Conservation (phyloP, 2,797 vertebrate genomes). For the Leptoclinus maculatus region DNA sequence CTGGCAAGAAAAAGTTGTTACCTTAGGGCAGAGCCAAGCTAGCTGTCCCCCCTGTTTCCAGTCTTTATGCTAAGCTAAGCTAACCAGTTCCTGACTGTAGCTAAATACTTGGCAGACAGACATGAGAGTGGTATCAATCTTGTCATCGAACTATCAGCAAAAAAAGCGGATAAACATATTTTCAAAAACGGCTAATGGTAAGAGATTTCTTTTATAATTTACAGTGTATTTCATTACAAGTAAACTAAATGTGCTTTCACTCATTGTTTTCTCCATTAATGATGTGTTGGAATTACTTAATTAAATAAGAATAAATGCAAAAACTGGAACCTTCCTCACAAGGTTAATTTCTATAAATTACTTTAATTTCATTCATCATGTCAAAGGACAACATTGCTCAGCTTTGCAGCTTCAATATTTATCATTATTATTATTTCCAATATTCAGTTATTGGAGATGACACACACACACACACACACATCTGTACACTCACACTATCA, state of each 20-base stretch:
- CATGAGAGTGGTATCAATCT: background rate
- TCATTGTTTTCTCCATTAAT: background rate
- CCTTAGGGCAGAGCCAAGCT: background rate
- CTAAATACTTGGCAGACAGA: background rate
- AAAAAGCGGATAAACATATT: background rate
- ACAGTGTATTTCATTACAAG: background rate
- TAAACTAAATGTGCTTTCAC: background rate
- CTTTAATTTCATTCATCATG: slow-evolving; percentile 10
- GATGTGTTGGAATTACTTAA: background rate
- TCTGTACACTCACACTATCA: slow-evolving; percentile 19
- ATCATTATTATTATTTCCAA: slow-evolving; percentile 13
- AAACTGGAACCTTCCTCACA: background rate
- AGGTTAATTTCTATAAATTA: background rate
- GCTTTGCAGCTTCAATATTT: slow-evolving; percentile 25
- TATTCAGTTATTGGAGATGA: slow-evolving; percentile 22
- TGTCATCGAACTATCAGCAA: background rate
- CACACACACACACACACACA: slow-evolving; percentile 39
- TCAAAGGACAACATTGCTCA: slow-evolving; percentile 11
- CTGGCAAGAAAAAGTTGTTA: background rate
- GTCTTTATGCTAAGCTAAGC: background rate
- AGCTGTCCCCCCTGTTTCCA: background rate
- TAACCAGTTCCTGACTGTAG: background rate
- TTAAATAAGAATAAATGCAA: background rate
- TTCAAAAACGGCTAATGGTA: background rate
- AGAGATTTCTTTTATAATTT: background rate